Evolutionary conservation across 2,797 vertebrate genomes (phyloP).

Genomic region (Steatocranus sp.): DNA sequence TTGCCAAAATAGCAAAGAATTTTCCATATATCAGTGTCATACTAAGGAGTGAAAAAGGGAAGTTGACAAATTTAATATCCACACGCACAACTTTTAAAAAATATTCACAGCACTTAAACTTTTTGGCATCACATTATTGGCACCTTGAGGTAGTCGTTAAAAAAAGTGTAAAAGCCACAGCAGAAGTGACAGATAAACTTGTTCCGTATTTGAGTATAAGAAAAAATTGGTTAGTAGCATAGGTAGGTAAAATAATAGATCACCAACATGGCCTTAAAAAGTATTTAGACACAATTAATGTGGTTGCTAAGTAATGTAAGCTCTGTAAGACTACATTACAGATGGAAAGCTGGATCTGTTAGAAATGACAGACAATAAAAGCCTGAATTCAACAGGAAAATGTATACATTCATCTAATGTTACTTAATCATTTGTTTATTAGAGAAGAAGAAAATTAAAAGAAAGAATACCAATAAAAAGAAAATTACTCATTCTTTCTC

Average conservation of each 20-base stretch:
- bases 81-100: neutral
- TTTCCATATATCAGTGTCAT: neutral
- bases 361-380: neutral
- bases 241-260: neutral
- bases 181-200: neutral
- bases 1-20: neutral
- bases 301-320: neutral
- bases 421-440: neutral
- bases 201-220: neutral
- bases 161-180: neutral
- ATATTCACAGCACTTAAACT: neutral
- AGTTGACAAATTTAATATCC: neutral
- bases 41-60: neutral
- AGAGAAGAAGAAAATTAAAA: neutral
- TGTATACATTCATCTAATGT: neutral
- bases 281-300: neutral
- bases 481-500: neutral
- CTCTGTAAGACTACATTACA: neutral
- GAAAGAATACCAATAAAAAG: neutral
- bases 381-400: neutral
- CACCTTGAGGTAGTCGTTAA: neutral
- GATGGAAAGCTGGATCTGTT: neutral
- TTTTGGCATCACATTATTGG: neutral
- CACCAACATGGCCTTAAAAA: neutral
- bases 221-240: neutral